Percentiles rank a stretch among this genome's conserved stretches.
Conservation (phyloP, 2,888 invertebrate genomes). For the Aleiodes alternator region DNA sequence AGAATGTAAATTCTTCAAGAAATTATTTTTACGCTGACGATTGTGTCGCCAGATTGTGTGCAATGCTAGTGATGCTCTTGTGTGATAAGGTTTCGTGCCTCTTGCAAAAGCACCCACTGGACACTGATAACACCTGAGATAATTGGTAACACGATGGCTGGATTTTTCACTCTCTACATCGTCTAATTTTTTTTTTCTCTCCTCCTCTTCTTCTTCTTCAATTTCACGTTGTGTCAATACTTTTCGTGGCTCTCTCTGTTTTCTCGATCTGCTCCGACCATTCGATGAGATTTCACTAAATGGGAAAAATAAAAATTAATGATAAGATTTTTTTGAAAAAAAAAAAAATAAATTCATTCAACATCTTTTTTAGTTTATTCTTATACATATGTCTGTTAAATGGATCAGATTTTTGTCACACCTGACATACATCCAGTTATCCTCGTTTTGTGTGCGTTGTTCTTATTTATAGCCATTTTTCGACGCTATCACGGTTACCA, state of each 20-base stretch:
- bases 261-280: slow-evolving; percentile 74
- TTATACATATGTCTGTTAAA: background rate
- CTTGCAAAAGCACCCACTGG: slow-evolving; percentile 72
- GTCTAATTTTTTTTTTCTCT: slow-evolving; percentile 67
- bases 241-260: slow-evolving; percentile 76
- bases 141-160: slow-evolving; percentile 49
- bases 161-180: slow-evolving; percentile 65
- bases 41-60: slow-evolving; percentile 78
- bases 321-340: background rate
- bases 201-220: slow-evolving; percentile 40
- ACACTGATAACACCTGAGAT: slow-evolving; percentile 64
- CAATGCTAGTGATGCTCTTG: slow-evolving; percentile 74
- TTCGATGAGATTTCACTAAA: slow-evolving; percentile 58
- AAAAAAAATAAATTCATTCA: background rate
- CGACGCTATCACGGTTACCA: slow-evolving; percentile 66
- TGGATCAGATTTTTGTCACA: slow-evolving; percentile 33
- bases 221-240: slow-evolving; percentile 39
- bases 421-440: slow-evolving; percentile 42
- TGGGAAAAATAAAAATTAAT: slow-evolving; percentile 1
- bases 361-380: background rate
- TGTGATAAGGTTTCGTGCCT: slow-evolving; percentile 75
- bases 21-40: slow-evolving; percentile 42
- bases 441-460: slow-evolving; percentile 45
- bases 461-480: slow-evolving; percentile 37
- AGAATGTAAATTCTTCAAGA: background rate